A percentile compares a stretch with the other conserved stretches of the same genome.
Conservation (phyloP, 2,113 vertebrate genomes). For the Piprites chloris region DNA sequence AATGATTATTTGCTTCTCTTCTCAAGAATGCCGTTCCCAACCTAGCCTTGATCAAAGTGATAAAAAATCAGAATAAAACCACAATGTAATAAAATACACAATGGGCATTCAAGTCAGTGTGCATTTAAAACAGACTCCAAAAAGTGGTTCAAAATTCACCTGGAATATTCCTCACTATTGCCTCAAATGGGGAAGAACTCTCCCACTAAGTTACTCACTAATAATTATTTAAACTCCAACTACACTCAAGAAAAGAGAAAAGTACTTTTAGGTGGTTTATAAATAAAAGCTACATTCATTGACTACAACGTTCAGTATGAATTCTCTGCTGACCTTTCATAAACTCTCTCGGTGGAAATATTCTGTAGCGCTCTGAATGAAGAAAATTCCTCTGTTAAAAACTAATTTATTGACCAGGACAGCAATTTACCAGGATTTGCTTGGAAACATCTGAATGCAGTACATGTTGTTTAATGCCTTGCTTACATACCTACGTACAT, state of each 20-base stretch:
- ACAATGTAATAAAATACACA: not conserved
- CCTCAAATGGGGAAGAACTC: not conserved
- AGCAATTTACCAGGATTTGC: not conserved
- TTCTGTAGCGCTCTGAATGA: not conserved
- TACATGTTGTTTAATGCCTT: not conserved
- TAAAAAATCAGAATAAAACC: slow-evolving; percentile 1
- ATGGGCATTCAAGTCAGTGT: not conserved
- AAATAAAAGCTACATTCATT: not conserved
- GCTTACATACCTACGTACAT: rapidly evolving
- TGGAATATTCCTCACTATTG: not conserved
- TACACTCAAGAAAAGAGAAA: not conserved
- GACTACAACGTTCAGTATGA: not conserved
- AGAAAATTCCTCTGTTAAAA: not conserved
- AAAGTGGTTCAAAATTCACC: not conserved
- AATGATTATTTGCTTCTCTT: not conserved
- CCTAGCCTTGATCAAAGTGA: not conserved
- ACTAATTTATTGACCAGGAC: not conserved
- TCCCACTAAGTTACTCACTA: not conserved
- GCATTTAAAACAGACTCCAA: not conserved
- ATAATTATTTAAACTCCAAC: not conserved
- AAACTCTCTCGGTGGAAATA: not conserved
- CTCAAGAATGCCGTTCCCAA: not conserved
- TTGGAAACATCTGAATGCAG: not conserved
- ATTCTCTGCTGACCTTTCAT: not conserved
- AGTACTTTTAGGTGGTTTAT: not conserved